Conservation (phyloP, 64 coral and sea anemone genomes). For the Montipora efflorescens region DNA sequence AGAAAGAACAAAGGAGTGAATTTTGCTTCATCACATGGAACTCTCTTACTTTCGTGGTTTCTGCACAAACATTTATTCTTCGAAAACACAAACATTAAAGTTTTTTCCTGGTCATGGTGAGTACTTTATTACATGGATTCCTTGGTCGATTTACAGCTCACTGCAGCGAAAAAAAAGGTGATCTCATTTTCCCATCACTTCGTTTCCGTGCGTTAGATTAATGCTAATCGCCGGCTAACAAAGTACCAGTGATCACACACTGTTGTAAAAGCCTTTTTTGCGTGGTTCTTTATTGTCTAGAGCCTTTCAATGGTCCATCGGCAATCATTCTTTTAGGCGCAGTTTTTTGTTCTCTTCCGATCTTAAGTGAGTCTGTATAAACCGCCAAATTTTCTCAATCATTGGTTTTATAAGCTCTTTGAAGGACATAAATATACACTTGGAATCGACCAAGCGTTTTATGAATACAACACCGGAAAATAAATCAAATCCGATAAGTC, state of each 20-base stretch:
- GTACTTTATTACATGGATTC: background rate
- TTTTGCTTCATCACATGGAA: background rate
- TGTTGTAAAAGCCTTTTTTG: conserved; percentile 37
- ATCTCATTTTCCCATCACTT: conserved; percentile 19
- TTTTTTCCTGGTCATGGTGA: background rate
- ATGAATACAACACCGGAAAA: background rate
- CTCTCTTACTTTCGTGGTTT: background rate
- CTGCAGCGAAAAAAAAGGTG: conserved; percentile 19
- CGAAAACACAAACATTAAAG: background rate
- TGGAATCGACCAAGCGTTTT: conserved; percentile 27
- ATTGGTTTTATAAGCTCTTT: conserved; percentile 12
- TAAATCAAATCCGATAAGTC: background rate
- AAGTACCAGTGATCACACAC: background rate
- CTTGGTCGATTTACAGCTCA: background rate
- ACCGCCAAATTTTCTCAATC: conserved; percentile 47
- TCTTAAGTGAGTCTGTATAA: conserved; percentile 40
- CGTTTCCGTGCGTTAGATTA: conserved; percentile 45
- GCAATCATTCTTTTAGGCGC: conserved; percentile 7
- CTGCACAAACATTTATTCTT: background rate
- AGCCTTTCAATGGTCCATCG: conserved; percentile 1
- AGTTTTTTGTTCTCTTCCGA: conserved; percentile 13
- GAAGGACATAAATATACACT: conserved; percentile 32
- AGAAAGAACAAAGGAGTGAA: background rate
- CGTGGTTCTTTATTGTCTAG: conserved; percentile 24
- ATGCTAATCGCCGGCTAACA: conserved; percentile 35